phyloP scores from a whole-genome alignment of 2,888 invertebrate genomes.

The Patella ulyssiponensis region DNA sequence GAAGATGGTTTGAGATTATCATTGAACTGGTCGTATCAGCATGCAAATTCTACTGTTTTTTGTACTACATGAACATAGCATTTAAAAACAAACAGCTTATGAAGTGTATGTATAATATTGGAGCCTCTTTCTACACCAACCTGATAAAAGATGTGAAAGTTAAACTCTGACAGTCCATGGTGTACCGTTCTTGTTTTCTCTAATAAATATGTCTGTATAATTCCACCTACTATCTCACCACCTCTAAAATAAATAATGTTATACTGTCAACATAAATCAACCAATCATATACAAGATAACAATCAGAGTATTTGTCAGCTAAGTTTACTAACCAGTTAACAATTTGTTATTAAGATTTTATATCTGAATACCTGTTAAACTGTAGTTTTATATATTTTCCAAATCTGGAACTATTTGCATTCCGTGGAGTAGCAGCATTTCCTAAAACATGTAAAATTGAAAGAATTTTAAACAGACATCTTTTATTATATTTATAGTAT shows the following conservation, averaged over 20 bases:
- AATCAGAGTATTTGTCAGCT: background rate
- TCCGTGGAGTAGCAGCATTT: constrained; percentile 65
- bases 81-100: too few species aligned
- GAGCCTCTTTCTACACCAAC: constrained; percentile 33
- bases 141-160: constrained; percentile 69
- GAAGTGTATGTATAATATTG: too few species aligned
- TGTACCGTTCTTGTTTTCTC: constrained; percentile 68
- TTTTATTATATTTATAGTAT: constrained; percentile 59
- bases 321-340: too few species aligned
- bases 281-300: too few species aligned
- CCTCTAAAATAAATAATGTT: constrained; percentile 37
- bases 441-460: constrained; percentile 65
- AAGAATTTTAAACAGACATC: constrained; percentile 66
- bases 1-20: too few species aligned
- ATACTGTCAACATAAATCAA: background rate
- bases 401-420: constrained; percentile 68
- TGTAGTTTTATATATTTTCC: constrained; percentile 68
- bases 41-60: too few species aligned
- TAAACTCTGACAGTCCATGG: constrained; percentile 56
- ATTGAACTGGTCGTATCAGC: too few species aligned
- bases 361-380: constrained; percentile 53
- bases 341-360: background rate
- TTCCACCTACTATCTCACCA: constrained; percentile 56
- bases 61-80: too few species aligned
- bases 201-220: constrained; percentile 63